phyloP scores from a whole-genome alignment of 2,113 vertebrate species.

The Pithys albifrons region DNA sequence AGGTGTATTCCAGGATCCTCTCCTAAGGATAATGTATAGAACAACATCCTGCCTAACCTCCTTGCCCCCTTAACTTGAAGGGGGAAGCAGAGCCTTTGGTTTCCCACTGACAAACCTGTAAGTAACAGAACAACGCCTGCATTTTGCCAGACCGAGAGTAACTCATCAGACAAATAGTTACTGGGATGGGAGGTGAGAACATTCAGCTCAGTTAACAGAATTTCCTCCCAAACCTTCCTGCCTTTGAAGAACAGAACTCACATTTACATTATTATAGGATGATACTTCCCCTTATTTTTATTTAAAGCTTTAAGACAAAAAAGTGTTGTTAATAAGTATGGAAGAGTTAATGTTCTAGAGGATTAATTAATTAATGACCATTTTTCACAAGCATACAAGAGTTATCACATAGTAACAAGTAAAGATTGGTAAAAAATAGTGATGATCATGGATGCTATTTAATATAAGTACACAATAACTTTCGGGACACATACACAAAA shows the following conservation, averaged over 20 bases:
- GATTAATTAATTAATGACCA: background rate
- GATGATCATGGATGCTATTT: background rate
- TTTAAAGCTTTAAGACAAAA: background rate
- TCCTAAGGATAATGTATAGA: fast-evolving
- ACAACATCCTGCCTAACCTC: background rate
- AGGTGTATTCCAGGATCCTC: background rate
- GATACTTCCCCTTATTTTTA: background rate
- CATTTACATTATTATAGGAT: background rate
- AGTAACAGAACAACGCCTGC: background rate
- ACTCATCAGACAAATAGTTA: background rate
- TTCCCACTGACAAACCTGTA: background rate
- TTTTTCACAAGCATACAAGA: background rate
- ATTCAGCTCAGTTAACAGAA: background rate
- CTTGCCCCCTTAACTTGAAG: background rate
- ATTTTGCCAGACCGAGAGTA: background rate
- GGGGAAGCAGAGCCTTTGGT: background rate
- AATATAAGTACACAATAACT: background rate
- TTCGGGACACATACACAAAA: background rate
- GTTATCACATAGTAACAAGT: background rate
- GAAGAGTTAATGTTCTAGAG: background rate
- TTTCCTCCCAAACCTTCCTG: background rate
- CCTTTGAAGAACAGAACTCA: background rate
- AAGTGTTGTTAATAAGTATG: background rate
- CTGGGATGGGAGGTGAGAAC: background rate
- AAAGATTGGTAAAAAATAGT: background rate